Conservation (phyloP, 2,888 invertebrate species). For the Phaedon cochleariae region DNA sequence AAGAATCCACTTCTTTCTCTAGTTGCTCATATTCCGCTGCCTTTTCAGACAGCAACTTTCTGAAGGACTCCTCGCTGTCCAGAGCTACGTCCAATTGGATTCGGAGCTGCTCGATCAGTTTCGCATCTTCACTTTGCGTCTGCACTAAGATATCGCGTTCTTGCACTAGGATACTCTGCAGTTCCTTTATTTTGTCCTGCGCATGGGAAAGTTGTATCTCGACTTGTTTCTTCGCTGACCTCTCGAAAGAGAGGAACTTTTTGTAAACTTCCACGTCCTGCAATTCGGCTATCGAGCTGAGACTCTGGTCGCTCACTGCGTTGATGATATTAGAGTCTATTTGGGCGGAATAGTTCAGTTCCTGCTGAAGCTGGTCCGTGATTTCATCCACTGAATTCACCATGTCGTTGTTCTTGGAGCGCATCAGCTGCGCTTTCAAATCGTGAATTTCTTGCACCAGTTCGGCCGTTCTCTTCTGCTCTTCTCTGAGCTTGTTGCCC, state of each 20-base stretch:
- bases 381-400: conserved; percentile 65
- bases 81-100: conserved; percentile 72
- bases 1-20: conserved; percentile 52
- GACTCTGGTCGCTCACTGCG: conserved; percentile 63
- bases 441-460: conserved; percentile 55
- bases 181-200: conserved; percentile 54
- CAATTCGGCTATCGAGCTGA: conserved; percentile 48
- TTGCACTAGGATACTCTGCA: conserved; percentile 65
- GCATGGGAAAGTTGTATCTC: conserved; percentile 38
- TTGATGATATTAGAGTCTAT: conserved; percentile 68
- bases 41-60: conserved; percentile 68
- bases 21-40: conserved; percentile 59
- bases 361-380: conserved; percentile 66
- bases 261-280: conserved; percentile 59
- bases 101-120: conserved; percentile 72
- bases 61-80: conserved; percentile 71
- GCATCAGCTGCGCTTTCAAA: conserved; percentile 54
- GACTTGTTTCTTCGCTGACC: conserved; percentile 43
- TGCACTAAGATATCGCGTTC: conserved; percentile 68
- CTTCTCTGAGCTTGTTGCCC: conserved; percentile 66
- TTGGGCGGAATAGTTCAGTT: conserved; percentile 69
- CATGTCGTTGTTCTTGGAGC: conserved; percentile 52
- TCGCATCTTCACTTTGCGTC: conserved; percentile 71
- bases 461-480: conserved; percentile 62
- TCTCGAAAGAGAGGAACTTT: conserved; percentile 41